phyloP scores from a whole-genome alignment of 2,888 invertebrate species.

The Euproctis similis region DNA sequence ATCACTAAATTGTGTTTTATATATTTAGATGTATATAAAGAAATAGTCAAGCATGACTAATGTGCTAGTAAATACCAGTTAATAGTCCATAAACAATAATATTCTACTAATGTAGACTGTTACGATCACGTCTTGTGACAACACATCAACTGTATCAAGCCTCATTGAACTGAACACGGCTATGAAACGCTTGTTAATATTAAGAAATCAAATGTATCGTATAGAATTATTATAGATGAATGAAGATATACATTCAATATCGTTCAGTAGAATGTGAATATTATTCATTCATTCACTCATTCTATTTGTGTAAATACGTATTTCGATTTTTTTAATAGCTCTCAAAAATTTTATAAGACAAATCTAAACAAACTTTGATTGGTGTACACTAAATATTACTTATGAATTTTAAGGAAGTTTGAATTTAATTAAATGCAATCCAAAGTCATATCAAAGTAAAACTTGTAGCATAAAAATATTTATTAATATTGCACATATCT shows the following conservation, averaged over 20 bases:
- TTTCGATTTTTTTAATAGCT: no score
- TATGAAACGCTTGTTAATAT: conserved; percentile 50
- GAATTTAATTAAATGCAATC: no score
- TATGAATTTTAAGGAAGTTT: no score
- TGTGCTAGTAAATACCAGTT: conserved; percentile 41
- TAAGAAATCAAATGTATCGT: conserved; percentile 47
- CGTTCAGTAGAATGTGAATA: conserved; percentile 28
- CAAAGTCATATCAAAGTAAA: no score
- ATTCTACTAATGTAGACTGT: conserved; percentile 61
- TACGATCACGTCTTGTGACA: conserved; percentile 59
- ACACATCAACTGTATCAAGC: conserved; percentile 64
- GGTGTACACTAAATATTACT: no score
- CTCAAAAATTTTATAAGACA: no score
- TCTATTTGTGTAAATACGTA: no score
- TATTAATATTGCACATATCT: no score
- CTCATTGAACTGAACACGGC: conserved; percentile 63
- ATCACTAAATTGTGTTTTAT: conserved; percentile 11
- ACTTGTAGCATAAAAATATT: no score
- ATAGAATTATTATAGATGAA: conserved; percentile 35
- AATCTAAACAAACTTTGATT: no score
- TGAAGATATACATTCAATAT: conserved; percentile 29
- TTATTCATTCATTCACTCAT: conserved; percentile 45
- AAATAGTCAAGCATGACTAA: conserved; percentile 35
- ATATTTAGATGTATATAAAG: conserved; percentile 24
- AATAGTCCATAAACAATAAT: conserved; percentile 58